Evolutionary conservation across 2,113 vertebrate genomes (phyloP).

Genomic region (Condylura cristata): DNA sequence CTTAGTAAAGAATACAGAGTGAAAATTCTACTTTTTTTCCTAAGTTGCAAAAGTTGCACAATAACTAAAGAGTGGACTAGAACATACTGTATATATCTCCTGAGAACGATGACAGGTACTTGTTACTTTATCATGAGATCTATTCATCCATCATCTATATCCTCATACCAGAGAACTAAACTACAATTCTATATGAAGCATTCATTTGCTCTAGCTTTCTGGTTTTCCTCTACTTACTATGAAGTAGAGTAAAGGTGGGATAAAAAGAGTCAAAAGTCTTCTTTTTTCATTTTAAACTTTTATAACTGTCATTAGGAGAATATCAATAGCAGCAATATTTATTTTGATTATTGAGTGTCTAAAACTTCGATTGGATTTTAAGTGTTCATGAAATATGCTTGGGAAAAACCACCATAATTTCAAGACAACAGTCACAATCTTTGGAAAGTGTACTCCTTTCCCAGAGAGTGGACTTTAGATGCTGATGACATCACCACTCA

Average conservation of each 20-base stretch:
- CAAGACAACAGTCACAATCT: not conserved
- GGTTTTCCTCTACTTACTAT: not conserved
- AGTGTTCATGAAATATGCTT: not conserved
- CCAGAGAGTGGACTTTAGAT: not conserved
- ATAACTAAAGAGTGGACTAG: not conserved
- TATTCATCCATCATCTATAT: not conserved
- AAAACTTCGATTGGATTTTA: not conserved
- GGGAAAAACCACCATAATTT: constrained; percentile 4
- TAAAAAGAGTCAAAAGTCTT: not conserved
- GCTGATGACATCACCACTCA: not conserved
- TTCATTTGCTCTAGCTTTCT: not conserved
- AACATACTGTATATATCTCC: not conserved
- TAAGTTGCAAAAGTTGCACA: not conserved
- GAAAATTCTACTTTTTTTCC: not conserved
- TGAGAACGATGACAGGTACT: not conserved
- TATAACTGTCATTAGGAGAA: not conserved
- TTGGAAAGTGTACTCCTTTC: not conserved
- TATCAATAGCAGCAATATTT: not conserved
- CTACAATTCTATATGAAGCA: not conserved
- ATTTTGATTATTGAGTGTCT: not conserved
- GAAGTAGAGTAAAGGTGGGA: not conserved
- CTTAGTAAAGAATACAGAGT: not conserved
- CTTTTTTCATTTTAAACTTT: not conserved
- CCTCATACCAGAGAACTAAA: not conserved
- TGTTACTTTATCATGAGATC: not conserved